A percentile compares a stretch with the other conserved stretches of the same genome.
phyloP scores from a whole-genome alignment of 2,113 vertebrate genomes.

The Nothobranchius furzeri region DNA sequence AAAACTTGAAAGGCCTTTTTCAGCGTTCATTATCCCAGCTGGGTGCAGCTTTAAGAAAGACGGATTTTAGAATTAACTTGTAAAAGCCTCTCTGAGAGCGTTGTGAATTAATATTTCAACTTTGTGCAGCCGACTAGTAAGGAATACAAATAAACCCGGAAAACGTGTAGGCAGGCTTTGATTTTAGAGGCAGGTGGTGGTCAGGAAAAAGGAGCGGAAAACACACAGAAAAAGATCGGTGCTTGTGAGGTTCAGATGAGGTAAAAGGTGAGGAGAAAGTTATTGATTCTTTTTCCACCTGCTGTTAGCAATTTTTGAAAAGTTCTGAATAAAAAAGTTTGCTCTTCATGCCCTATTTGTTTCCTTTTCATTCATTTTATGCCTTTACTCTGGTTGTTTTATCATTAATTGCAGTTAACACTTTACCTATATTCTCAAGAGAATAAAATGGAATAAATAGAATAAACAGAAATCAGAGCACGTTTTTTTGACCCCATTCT shows the following conservation, averaged over 20 bases:
- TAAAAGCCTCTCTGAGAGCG: conserved; percentile 31
- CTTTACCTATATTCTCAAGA: too few relatives aligned
- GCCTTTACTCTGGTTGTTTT: neutral
- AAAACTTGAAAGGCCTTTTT: conserved; percentile 31
- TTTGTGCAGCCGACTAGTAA: conserved; percentile 21
- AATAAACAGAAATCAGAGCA: too few relatives aligned
- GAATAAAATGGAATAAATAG: too few relatives aligned
- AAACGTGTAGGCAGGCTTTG: conserved; percentile 25
- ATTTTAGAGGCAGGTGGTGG: conserved; percentile 20
- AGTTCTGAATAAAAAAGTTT: neutral
- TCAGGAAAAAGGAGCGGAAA: conserved; percentile 14
- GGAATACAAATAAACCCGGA: conserved; percentile 43
- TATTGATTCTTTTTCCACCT: conserved; percentile 11
- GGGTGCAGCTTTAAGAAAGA: conserved; percentile 32
- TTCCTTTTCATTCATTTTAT: neutral
- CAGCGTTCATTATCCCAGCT: conserved; percentile 19
- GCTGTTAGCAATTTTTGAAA: conserved; percentile 8
- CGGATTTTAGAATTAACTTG: conserved; percentile 32
- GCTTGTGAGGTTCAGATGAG: conserved; percentile 4
- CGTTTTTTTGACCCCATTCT: too few relatives aligned
- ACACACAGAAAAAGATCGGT: neutral
- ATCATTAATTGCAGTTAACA: too few relatives aligned
- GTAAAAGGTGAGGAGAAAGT: neutral
- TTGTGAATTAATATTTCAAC: conserved; percentile 40
- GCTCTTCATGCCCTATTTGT: neutral